These are phyloP conservation scores for Morbakka virulenta DNA, from an alignment of 30 jellyfish, hydroid and myxozoan species.

Conservation along the genomic window DNA sequence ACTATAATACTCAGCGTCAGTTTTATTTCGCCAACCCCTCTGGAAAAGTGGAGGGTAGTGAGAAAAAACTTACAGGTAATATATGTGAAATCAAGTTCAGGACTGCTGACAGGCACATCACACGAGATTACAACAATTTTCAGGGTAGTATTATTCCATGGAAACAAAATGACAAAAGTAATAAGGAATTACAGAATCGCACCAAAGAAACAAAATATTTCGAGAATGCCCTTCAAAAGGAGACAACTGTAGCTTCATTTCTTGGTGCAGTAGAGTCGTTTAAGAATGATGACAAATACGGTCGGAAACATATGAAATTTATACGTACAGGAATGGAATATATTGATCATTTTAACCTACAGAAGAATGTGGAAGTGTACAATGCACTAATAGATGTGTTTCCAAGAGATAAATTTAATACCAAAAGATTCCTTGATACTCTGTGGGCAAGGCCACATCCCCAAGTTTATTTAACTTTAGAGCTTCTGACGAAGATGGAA, in stretches of 20 bases:
- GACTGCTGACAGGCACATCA: too few relatives aligned
- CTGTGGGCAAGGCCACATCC: constrained; percentile 96
- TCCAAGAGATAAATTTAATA: constrained; percentile 73
- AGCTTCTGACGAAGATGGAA: constrained; percentile 88
- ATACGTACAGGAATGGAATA: constrained; percentile 71
- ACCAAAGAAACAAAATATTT: too few relatives aligned
- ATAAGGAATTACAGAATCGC: too few relatives aligned
- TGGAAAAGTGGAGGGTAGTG: too few relatives aligned
- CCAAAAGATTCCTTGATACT: constrained; percentile 75
- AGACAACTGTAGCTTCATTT: constrained; percentile 67
- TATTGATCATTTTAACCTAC: constrained; percentile 70
- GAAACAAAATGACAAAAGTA: too few relatives aligned
- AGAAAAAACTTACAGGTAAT: too few relatives aligned
- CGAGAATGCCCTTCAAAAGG: constrained; percentile 32
- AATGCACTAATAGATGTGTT: constrained; percentile 76
- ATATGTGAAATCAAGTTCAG: too few relatives aligned
- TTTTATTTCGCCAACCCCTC: too few relatives aligned
- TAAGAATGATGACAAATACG: constrained; percentile 43
- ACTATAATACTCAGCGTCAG: too few relatives aligned
- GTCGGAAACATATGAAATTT: constrained; percentile 83
- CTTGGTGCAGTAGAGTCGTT: constrained; percentile 41
- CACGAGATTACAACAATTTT: too few relatives aligned
- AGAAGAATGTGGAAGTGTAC: constrained; percentile 72
- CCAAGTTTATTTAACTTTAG: constrained; percentile 83
- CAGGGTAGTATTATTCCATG: too few relatives aligned